phyloP scores from a whole-genome alignment of 2,888 invertebrate species.

The Pandemis heparana region DNA sequence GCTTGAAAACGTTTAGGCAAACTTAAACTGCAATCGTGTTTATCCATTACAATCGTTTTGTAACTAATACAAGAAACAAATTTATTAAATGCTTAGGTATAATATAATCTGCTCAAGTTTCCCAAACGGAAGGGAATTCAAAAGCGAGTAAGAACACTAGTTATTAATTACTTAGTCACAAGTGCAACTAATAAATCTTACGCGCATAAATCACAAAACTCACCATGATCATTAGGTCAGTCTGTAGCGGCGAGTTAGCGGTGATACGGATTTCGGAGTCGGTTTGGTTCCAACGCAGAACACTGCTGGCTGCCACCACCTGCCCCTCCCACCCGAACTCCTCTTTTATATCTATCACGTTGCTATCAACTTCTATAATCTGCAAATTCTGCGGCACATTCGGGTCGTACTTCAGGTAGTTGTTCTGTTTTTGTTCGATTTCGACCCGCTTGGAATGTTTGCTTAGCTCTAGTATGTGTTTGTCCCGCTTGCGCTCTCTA shows the following conservation, averaged over 20 bases:
- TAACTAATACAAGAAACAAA: too few relatives aligned
- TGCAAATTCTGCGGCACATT: slow-evolving; percentile 78
- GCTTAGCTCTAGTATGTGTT: slow-evolving; percentile 69
- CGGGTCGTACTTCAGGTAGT: slow-evolving; percentile 77
- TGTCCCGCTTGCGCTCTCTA: slow-evolving; percentile 70
- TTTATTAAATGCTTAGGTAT: too few relatives aligned
- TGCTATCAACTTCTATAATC: slow-evolving; percentile 75
- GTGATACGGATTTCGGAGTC: slow-evolving; percentile 70
- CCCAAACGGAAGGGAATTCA: too few relatives aligned
- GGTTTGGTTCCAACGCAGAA: slow-evolving; percentile 71
- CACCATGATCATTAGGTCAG: slow-evolving; percentile 79
- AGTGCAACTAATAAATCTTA: neutral
- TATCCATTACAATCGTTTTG: too few relatives aligned
- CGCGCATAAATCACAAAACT: slow-evolving; percentile 47
- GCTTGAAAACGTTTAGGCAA: too few relatives aligned
- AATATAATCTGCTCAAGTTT: too few relatives aligned
- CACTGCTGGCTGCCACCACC: slow-evolving; percentile 70
- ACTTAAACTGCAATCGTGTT: too few relatives aligned
- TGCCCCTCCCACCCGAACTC: slow-evolving; percentile 67
- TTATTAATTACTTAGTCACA: too few relatives aligned
- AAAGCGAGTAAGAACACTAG: too few relatives aligned
- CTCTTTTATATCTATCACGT: slow-evolving; percentile 76
- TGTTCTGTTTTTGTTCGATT: slow-evolving; percentile 64
- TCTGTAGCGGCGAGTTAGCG: slow-evolving; percentile 68
- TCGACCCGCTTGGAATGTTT: slow-evolving; percentile 68